Evolutionary conservation across 23 tunicate species (phyloP).

Genomic region (Botrylloides violaceus): DNA sequence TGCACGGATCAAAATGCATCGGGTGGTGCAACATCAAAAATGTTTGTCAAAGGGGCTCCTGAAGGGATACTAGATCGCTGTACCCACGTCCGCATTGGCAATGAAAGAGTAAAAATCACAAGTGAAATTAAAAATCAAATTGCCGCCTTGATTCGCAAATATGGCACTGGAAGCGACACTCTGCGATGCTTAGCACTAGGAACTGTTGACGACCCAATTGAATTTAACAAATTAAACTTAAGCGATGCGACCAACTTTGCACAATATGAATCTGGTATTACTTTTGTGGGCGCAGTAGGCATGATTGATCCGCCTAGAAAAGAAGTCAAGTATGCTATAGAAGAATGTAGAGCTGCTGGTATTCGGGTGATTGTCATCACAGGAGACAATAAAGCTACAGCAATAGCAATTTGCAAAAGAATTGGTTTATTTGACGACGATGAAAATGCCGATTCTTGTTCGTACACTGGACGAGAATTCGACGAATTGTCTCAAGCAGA

Average conservation of each 20-base stretch:
- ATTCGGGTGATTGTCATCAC: constrained; percentile 97
- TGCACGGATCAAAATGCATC: constrained; percentile 42
- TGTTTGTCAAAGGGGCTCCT: constrained; percentile 95
- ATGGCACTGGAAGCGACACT: constrained; percentile 97
- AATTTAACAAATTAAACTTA: constrained; percentile 50
- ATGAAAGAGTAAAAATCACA: constrained; percentile 36
- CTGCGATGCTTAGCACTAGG: constrained; percentile 91
- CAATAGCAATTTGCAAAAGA: constrained; percentile 90
- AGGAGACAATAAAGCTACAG: constrained; percentile 98
- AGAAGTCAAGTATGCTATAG: constrained; percentile 76
- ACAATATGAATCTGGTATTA: constrained; percentile 69
- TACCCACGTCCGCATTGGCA: constrained; percentile 75
- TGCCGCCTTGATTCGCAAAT: constrained; percentile 46
- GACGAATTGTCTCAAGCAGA: constrained; percentile 52
- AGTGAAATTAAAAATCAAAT: constrained; percentile 38
- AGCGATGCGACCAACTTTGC: constrained; percentile 75
- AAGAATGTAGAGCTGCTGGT: constrained; percentile 85
- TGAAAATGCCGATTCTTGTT: constrained; percentile 61
- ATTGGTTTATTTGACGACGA: constrained; percentile 85
- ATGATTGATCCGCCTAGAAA: constrained; percentile 93
- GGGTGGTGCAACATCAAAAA: constrained; percentile 31
- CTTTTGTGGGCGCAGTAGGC: constrained; percentile 94
- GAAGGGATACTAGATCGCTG: constrained; percentile 92
- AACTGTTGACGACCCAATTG: constrained; percentile 55
- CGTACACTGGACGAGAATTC: constrained; percentile 94